Conservation (phyloP, 2,113 vertebrate species). For the Ceratotherium simum region DNA sequence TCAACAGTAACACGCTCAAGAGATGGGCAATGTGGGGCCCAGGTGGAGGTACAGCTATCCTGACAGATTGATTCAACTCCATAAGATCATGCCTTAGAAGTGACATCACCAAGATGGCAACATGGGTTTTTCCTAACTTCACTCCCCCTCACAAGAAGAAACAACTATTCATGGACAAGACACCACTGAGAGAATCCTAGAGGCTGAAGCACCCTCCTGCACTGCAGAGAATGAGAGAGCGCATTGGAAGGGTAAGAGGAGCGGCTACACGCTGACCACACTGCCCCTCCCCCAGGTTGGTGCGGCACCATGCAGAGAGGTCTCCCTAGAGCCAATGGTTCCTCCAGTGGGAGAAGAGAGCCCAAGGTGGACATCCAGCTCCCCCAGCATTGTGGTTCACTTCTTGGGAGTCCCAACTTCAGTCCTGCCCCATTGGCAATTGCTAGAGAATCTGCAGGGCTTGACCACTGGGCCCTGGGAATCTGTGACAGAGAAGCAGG, state of each 20-base stretch:
- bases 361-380: not conserved
- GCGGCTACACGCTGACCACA: not conserved
- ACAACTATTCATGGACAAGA: not conserved
- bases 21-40: too few species aligned
- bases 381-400: not conserved
- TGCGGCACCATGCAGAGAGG: not conserved
- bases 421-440: not conserved
- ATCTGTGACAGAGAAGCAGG: not conserved
- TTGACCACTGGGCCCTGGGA: not conserved
- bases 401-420: not conserved
- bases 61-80: too few species aligned
- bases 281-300: not conserved
- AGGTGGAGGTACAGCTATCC: not conserved
- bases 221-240: not conserved
- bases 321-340: not conserved
- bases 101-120: not conserved
- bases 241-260: not conserved
- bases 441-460: not conserved
- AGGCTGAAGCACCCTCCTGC: not conserved
- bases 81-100: too few species aligned
- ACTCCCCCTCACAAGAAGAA: not conserved
- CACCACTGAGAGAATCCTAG: not conserved
- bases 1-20: not conserved
- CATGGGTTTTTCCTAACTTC: not conserved
- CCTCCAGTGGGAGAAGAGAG: not conserved